Conservation (phyloP, 1,140 invertebrate genomes). For the Carcinoscorpius rotundicauda region DNA sequence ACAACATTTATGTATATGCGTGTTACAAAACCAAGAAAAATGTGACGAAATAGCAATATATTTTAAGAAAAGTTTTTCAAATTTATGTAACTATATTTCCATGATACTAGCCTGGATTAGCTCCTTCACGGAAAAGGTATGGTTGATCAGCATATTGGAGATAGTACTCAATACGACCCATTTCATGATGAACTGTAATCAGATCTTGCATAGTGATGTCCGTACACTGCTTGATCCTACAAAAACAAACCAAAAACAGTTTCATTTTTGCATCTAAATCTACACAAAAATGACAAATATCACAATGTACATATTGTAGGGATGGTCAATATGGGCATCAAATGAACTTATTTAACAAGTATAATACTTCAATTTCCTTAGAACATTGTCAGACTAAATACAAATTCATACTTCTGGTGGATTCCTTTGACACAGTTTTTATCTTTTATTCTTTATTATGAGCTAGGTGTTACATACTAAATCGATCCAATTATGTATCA, state of each 20-base stretch:
- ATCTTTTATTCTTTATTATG: too few species aligned
- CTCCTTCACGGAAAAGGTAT: slow-evolving; percentile 57
- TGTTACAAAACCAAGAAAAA: too few species aligned
- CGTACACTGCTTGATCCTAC: slow-evolving; percentile 83
- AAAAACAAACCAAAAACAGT: slow-evolving; percentile 26
- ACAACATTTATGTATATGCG: too few species aligned
- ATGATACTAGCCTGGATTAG: slow-evolving; percentile 50
- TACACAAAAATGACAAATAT: not conserved
- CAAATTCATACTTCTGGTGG: too few species aligned
- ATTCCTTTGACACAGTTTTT: too few species aligned
- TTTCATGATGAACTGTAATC: slow-evolving; percentile 69
- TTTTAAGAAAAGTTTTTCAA: not conserved
- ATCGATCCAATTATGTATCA: too few species aligned
- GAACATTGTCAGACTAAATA: too few species aligned
- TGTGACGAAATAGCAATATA: too few species aligned
- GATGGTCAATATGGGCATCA: not conserved
- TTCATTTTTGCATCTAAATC: too few species aligned
- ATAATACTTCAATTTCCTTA: too few species aligned
- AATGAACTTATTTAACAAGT: too few species aligned
- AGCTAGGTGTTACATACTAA: too few species aligned
- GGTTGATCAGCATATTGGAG: slow-evolving; percentile 67
- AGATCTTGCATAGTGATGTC: slow-evolving; percentile 57
- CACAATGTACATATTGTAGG: not conserved
- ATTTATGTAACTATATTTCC: not conserved
- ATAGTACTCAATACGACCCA: slow-evolving; percentile 78